Evolutionary conservation across 2,888 invertebrate species (phyloP).

Genomic region (Disparrhopalites patrizii): DNA sequence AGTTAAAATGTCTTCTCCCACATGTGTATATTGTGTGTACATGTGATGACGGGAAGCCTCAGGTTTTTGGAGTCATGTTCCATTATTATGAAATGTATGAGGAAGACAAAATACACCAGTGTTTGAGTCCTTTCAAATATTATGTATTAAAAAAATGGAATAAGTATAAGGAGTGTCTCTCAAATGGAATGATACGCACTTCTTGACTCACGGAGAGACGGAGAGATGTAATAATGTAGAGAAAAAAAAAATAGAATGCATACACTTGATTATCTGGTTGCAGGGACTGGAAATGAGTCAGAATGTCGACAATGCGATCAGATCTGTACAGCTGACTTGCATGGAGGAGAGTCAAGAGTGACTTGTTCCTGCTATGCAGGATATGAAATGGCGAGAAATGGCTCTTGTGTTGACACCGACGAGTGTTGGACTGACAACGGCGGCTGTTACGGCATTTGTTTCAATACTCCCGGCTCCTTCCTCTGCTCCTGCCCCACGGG

Average conservation of each 20-base stretch:
- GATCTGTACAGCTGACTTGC: slow-evolving; percentile 44
- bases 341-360: slow-evolving; percentile 30
- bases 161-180: no score
- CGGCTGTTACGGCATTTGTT: slow-evolving; percentile 63
- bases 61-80: no score
- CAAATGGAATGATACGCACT: no score
- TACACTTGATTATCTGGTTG: not conserved
- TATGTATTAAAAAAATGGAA: no score
- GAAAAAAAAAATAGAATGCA: no score
- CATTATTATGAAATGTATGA: no score
- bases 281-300: slow-evolving; percentile 35
- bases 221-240: no score
- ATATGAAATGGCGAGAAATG: slow-evolving; percentile 42
- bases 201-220: no score
- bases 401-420: slow-evolving; percentile 53
- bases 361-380: slow-evolving; percentile 47
- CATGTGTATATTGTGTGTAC: not conserved
- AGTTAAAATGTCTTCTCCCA: not conserved
- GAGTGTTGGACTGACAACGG: slow-evolving; percentile 60
- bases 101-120: no score
- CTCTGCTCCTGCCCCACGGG: slow-evolving; percentile 55
- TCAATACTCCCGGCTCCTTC: slow-evolving; percentile 58
- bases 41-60: no score
- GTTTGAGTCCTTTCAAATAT: no score
- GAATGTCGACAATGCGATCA: slow-evolving; percentile 48